Base-by-base conservation (phyloP, 2,797 vertebrate genomes). In the Ceryle rudis region DNA sequence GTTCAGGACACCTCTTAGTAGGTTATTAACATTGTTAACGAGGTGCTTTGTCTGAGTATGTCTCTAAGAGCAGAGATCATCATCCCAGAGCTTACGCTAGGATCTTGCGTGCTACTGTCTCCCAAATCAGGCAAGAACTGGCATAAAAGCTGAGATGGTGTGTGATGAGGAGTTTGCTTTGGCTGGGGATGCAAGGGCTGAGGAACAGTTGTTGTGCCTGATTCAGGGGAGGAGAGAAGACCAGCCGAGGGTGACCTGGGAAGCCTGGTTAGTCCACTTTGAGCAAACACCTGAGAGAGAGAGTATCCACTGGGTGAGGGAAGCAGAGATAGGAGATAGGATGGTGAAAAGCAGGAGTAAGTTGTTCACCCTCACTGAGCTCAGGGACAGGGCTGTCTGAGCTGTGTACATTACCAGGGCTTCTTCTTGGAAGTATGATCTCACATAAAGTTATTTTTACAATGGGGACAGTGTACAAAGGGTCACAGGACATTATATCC, bases 381-480 rank as follows among this genome's bases (percentile, higher is more conserved):
- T 2, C 0, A 0, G 29, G 49, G n/a, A 17, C 10, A 29, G 81
- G 26, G 10, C 20, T 67, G 55, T 20, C 35, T 54, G 78, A 69
- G 67, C 79, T 46, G 5, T 13, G 74, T 22, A 5, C 2, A 4
- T 28, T 20, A 31, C 37, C 25, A 65, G 14, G 15, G n/a, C 29
- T 80, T 70, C 64, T 91, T 88, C 89, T 74, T 85, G 87, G 71
- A 78, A 78, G 61, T 1, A 8, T 1, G 5, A 47, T 31, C 44
- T 46, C 77, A 51, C 5, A 0, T 46, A 11, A 31, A 35, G 91
- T 86, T 95, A 95, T 95, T 96, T 95, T 96, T 96, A 19, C 77
- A 82, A 18, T 28, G 67, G 86, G 79, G 82, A 81, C 67, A 83
- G 57, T 4, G 41, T 78, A 80, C 72, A 49, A 39, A 67, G 84